Base-by-base conservation (phyloP, 1,140 invertebrate genomes). In the Orchesella cincta region DNA sequence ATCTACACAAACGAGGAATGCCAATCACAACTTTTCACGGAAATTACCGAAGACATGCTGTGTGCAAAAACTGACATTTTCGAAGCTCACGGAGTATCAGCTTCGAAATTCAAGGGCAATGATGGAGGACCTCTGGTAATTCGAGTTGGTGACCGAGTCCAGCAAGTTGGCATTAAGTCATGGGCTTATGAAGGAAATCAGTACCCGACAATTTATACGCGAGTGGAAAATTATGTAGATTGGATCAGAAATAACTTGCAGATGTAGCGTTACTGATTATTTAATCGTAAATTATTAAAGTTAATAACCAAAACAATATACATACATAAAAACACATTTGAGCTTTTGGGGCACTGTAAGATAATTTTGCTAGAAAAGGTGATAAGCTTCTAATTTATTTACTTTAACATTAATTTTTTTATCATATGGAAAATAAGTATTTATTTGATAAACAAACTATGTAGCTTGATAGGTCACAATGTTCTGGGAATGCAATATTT, bases 181-280 rank as follows among this genome's bases (percentile, higher is more conserved):
- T 78, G 77, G 77, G 77, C 77, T 34, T 78, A 78, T 36, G 77
- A 78, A 54, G 77, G 77, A 29, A 74, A 78, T 26, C 72, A 74
- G 33, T 78, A 75, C 33, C 77, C 77, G 3, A 75, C 77, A 34
- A 73, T 78, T 18, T 78, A 54, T 28, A 78, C 74, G 14, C 26
- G 64, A 18, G 46, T 78, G 1, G 73, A 75, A 29, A 74, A 29
- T 1, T 78, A 78, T 39, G 34, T 75, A 23, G 36, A 75, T n/a
- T 78, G 77, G 77, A 75, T 78, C 35, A 64, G 28, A 35, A 67
- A 78, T 72, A 78, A 78, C 71, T 16, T 78, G 23, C 74, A 78
- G 51, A 75, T 78, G 73, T 78, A 75, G n/a, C n/a, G n/a, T n/a
- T n/a, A n/a, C n/a, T n/a, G n/a, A n/a, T n/a, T n/a, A n/a, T n/a